Conservation (phyloP, 2,888 invertebrate genomes). For the Synergus japonicus region DNA sequence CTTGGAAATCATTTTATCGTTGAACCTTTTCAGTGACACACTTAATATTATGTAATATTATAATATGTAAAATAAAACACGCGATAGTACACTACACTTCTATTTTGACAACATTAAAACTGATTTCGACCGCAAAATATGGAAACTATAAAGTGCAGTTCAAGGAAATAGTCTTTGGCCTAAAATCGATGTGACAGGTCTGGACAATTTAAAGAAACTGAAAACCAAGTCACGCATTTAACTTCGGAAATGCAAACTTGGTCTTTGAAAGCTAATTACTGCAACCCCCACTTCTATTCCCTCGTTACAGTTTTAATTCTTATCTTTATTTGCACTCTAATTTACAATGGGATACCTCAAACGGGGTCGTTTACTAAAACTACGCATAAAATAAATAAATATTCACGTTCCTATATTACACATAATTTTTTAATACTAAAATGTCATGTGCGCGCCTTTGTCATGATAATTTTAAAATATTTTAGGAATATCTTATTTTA, state of each 20-base stretch:
- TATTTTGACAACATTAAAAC: neutral
- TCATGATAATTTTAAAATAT: too few relatives aligned
- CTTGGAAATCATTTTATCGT: neutral
- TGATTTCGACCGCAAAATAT: neutral
- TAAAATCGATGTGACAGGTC: neutral
- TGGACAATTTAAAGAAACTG: conserved; percentile 18
- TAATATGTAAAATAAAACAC: too few relatives aligned
- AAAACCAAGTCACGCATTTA: conserved; percentile 3
- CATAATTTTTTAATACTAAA: too few relatives aligned
- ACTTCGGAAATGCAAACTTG: conserved; percentile 1
- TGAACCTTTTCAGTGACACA: neutral
- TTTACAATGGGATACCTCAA: neutral
- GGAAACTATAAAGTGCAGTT: neutral
- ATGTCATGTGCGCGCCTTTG: too few relatives aligned
- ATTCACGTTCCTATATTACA: too few relatives aligned
- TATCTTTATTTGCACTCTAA: conserved; percentile 4
- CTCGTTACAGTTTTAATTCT: neutral
- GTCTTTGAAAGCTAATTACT: conserved; percentile 12
- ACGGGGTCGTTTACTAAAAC: neutral
- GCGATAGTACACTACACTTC: neutral
- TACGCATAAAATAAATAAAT: neutral
- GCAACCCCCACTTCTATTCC: neutral
- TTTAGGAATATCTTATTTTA: too few relatives aligned
- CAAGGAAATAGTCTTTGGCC: neutral
- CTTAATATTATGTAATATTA: neutral